phyloP scores from a whole-genome alignment of 2,797 vertebrate genomes.

The Pagetopsis macropterus region DNA sequence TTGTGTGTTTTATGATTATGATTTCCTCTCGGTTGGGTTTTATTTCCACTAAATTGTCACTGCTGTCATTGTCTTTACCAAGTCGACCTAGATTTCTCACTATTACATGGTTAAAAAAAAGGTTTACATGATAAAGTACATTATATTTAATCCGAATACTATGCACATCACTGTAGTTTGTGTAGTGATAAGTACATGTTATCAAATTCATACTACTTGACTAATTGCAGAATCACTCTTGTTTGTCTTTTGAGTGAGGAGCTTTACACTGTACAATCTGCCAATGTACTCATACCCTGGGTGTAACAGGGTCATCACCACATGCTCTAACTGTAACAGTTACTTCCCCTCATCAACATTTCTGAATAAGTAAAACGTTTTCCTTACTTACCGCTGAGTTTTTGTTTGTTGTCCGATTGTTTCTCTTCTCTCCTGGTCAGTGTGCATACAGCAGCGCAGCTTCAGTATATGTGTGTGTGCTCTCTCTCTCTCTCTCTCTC shows the following conservation, averaged over 20 bases:
- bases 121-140: too few relatives aligned
- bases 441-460: neutral
- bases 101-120: too few relatives aligned
- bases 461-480: slow-evolving; percentile 4
- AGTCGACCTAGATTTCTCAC: too few relatives aligned
- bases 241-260: neutral
- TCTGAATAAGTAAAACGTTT: neutral
- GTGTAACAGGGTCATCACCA: neutral
- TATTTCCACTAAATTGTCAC: too few relatives aligned
- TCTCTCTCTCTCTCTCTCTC: too few relatives aligned
- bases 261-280: neutral
- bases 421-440: neutral
- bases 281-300: neutral
- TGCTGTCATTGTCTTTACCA: too few relatives aligned
- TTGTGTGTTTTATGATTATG: too few relatives aligned
- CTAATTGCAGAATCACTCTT: too few relatives aligned
- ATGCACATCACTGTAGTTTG: neutral
- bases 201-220: neutral
- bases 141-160: neutral
- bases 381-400: slow-evolving; percentile 50
- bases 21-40: too few relatives aligned
- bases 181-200: neutral
- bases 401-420: neutral
- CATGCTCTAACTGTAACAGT: neutral
- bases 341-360: neutral